Evolutionary conservation across 2,888 invertebrate species (phyloP).

Genomic region (Mythimna albipuncta): DNA sequence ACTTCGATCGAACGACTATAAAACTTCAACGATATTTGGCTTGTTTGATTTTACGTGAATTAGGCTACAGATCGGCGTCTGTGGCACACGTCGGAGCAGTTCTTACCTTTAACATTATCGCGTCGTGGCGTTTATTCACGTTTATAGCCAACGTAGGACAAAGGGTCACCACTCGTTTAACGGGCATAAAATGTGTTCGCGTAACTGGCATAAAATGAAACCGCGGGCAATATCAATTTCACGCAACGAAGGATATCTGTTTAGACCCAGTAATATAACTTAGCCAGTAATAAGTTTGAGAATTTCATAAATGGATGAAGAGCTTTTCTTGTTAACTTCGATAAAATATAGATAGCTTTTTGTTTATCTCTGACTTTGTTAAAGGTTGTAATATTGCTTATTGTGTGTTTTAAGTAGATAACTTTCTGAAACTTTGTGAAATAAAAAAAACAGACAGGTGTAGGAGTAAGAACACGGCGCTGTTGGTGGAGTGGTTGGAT

Average conservation of each 20-base stretch:
- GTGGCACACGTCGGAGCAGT: no score
- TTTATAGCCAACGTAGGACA: conserved; percentile 34
- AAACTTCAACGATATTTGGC: no score
- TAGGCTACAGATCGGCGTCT: no score
- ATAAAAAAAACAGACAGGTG: not conserved
- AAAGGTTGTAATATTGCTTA: not conserved
- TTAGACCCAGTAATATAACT: conserved; percentile 44
- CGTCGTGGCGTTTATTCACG: conserved; percentile 2
- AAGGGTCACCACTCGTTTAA: conserved; percentile 17
- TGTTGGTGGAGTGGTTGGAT: no score
- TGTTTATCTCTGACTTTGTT: not conserved
- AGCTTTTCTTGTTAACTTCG: not conserved
- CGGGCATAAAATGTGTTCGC: conserved; percentile 18
- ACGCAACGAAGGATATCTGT: conserved; percentile 60
- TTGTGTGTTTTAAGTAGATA: no score
- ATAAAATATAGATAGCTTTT: not conserved
- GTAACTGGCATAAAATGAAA: conserved; percentile 35
- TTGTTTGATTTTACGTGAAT: no score
- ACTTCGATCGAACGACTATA: no score
- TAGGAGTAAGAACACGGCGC: no score
- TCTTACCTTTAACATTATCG: conserved; percentile 16
- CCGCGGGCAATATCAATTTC: conserved; percentile 59
- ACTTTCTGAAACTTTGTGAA: not conserved
- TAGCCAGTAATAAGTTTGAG: conserved; percentile 32
- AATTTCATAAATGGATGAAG: conserved; percentile 31